Evolutionary conservation across 2,797 vertebrate species (phyloP).

Genomic region (Pseudochromis fuscus): DNA sequence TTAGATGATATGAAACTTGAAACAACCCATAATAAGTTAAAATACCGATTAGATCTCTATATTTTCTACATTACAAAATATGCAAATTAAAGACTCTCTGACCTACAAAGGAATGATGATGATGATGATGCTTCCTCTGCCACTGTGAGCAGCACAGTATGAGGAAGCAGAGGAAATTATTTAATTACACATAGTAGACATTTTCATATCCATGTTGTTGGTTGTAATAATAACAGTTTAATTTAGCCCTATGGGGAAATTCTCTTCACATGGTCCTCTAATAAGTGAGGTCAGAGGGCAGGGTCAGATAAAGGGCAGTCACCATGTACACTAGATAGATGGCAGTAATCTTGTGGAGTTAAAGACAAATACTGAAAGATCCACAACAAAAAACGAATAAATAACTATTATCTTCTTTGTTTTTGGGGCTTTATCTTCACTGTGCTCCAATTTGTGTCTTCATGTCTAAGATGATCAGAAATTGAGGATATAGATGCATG

Average conservation of each 20-base stretch:
- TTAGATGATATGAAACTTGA: no score
- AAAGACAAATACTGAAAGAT: slow-evolving; percentile 8
- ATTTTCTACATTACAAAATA: no score
- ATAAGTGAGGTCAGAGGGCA: slow-evolving; percentile 39
- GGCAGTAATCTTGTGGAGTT: slow-evolving; percentile 6
- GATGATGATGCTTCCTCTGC: no score
- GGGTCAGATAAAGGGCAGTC: slow-evolving; percentile 10
- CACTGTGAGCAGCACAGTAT: not conserved
- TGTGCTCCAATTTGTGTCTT: not conserved
- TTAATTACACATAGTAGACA: slow-evolving; percentile 29
- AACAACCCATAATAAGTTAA: no score
- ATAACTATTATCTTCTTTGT: not conserved
- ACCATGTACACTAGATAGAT: not conserved
- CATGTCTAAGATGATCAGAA: not conserved
- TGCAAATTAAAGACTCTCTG: no score
- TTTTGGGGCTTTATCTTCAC: not conserved
- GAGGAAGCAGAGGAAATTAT: slow-evolving; percentile 51
- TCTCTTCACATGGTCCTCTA: slow-evolving; percentile 40
- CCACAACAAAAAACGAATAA: slow-evolving; percentile 6
- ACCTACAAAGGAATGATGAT: no score
- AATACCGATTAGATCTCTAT: no score
- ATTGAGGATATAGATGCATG: not conserved
- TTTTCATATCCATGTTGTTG: slow-evolving; percentile 32
- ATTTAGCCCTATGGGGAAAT: slow-evolving; percentile 35
- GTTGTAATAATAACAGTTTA: slow-evolving; percentile 42